A percentile compares a stretch with the other conserved stretches of the same genome.
These are phyloP conservation scores for Botia kubotai DNA, from an alignment of 2,797 vertebrate species.

Conservation along the genomic window DNA sequence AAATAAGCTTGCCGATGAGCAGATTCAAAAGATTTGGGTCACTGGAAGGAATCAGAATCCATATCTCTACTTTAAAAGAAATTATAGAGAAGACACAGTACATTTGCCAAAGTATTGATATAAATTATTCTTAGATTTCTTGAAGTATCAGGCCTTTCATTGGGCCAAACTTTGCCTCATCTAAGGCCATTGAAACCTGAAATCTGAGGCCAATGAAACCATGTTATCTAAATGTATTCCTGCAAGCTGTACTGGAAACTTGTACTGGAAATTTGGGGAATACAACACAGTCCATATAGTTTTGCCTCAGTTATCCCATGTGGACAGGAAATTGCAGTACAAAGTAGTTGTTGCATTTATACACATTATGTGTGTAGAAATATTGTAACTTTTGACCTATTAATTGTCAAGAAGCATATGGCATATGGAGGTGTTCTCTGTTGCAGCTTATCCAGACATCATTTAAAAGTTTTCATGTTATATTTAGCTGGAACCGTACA, in stretches of 20 bases:
- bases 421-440: not conserved
- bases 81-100: not conserved
- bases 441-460: slow-evolving; percentile 21
- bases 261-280: not conserved
- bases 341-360: not conserved
- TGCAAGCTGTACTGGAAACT: not conserved
- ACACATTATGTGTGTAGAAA: too few relatives aligned
- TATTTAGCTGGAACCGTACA: slow-evolving; percentile 33
- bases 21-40: not conserved
- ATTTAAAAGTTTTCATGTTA: slow-evolving; percentile 15
- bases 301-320: not conserved
- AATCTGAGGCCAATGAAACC: too few relatives aligned
- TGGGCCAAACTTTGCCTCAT: not conserved
- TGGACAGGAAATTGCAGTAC: not conserved
- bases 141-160: not conserved
- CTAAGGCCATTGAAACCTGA: too few relatives aligned
- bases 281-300: not conserved
- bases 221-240: not conserved
- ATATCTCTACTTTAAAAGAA: not conserved
- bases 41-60: not conserved
- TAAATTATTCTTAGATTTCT: not conserved
- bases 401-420: not conserved
- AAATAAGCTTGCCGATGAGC: not conserved
- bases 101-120: not conserved
- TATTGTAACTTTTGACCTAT: slow-evolving; percentile 1